phyloP scores from a whole-genome alignment of 2,113 vertebrate genomes.

The Charadrius vociferus region DNA sequence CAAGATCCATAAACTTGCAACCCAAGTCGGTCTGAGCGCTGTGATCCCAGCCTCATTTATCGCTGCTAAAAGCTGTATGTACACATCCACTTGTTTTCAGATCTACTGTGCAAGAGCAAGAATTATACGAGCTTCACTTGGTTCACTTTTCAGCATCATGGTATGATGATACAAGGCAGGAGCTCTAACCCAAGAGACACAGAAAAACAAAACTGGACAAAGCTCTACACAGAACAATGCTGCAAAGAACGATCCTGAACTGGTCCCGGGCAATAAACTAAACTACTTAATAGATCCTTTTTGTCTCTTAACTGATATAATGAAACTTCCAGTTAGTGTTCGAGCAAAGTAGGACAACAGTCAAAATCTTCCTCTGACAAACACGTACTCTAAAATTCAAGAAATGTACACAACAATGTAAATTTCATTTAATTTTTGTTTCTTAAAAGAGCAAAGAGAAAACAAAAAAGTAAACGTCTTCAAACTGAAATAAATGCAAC shows the following conservation, averaged over 20 bases:
- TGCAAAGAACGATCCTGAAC: not conserved
- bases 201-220: not conserved
- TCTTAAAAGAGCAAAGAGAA: not conserved
- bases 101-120: slow-evolving; percentile 24
- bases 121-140: not conserved
- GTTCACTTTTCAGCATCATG: not conserved
- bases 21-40: slow-evolving; percentile 55
- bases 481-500: not conserved
- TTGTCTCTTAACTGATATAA: not conserved
- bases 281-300: not conserved
- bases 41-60: slow-evolving; percentile 53
- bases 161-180: not conserved
- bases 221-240: not conserved
- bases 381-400: not conserved
- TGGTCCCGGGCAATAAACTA: not conserved
- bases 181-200: not conserved
- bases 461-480: not conserved
- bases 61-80: slow-evolving; percentile 56
- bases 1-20: slow-evolving; percentile 72
- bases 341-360: not conserved
- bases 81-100: slow-evolving; percentile 50
- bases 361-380: not conserved
- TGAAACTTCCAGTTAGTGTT: not conserved
- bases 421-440: not conserved
- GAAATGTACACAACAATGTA: not conserved